Evolutionary conservation across 2,888 invertebrate species (phyloP), one percentile per base, ranked within the genome.

Genomic region (Barypeithes pellucidus): DNA sequence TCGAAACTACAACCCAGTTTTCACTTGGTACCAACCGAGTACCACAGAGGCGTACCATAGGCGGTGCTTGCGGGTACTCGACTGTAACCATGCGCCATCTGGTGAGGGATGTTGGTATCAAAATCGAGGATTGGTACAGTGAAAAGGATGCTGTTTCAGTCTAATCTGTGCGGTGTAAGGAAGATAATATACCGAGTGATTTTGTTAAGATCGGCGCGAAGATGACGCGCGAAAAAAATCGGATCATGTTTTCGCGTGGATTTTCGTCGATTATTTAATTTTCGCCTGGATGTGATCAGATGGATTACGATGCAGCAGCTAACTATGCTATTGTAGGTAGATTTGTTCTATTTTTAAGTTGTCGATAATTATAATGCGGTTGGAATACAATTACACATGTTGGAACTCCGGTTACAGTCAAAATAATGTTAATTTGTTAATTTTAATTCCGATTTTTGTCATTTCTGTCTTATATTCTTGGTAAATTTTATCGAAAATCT

Each of bases 261-360:
- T 41, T 67, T 47, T 66, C 57, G 12, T 7, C 36, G n/a, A 20
- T 54, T 69, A 8, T 33, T 41, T 69, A 29, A 33, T 14, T 16
- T 3, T 9, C 29, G 7, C 36, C 16, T 57, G 54, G 16, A 68
- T 67, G 72, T 75, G 61, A 70, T 59, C 75, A 70, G 72, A 79
- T 81, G 80, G 80, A 80, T 80, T 81, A 79, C 80, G 79, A 80
- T 75, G 77, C 79, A 24, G 79, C 80, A 57, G 81, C 81, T 70
- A 81, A 79, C 76, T 79, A 79, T 78, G 81, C 79, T 76, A 80
- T 80, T 80, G 80, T 79, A 80, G 79, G 80, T 80, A 80, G 76
- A 77, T 76, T n/a, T 77, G 29, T 73, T 11, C 18, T 14, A 8
- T 33, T 33, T 57, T 43, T 39, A 8, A 39, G 12, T n/a, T n/a